These are phyloP conservation scores for Phyto melanocephala DNA, from an alignment of 2,888 invertebrate species.

Conservation along the genomic window DNA sequence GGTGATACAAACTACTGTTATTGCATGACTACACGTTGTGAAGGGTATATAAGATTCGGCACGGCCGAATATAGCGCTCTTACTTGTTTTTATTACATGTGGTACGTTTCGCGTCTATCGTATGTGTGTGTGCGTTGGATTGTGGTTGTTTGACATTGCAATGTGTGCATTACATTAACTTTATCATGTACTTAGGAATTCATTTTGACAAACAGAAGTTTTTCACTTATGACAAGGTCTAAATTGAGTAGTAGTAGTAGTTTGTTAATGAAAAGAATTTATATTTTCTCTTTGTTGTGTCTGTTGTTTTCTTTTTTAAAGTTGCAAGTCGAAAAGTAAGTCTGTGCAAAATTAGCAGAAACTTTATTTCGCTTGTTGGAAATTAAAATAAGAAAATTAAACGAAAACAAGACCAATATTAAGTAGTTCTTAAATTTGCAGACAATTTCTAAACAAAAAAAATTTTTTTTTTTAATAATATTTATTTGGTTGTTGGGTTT, in stretches of 20 bases:
- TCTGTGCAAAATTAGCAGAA: constrained; percentile 7
- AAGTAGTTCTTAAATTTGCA: too few species aligned
- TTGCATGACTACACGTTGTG: too few species aligned
- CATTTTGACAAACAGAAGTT: constrained; percentile 54
- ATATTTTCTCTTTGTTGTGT: neutral
- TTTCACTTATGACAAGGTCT: constrained; percentile 38
- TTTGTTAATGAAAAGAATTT: constrained; percentile 37
- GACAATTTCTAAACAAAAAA: too few species aligned
- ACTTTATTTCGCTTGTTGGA: neutral
- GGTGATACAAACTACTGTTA: too few species aligned
- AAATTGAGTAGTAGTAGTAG: constrained; percentile 41
- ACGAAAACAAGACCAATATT: too few species aligned
- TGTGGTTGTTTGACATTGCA: constrained; percentile 56
- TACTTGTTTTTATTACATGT: constrained; percentile 20
- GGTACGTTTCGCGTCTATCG: neutral
- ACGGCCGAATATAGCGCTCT: too few species aligned
- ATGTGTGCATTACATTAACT: constrained; percentile 53
- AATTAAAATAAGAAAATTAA: too few species aligned
- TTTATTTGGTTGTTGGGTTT: too few species aligned
- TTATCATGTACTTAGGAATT: constrained; percentile 57
- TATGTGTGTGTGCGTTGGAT: neutral
- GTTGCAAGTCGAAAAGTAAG: constrained; percentile 6
- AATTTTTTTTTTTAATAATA: too few species aligned
- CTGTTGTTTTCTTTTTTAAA: neutral
- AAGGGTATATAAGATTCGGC: too few species aligned